Base-by-base conservation (phyloP, 2,888 invertebrate species). In the Nephrotoma appendiculata region DNA sequence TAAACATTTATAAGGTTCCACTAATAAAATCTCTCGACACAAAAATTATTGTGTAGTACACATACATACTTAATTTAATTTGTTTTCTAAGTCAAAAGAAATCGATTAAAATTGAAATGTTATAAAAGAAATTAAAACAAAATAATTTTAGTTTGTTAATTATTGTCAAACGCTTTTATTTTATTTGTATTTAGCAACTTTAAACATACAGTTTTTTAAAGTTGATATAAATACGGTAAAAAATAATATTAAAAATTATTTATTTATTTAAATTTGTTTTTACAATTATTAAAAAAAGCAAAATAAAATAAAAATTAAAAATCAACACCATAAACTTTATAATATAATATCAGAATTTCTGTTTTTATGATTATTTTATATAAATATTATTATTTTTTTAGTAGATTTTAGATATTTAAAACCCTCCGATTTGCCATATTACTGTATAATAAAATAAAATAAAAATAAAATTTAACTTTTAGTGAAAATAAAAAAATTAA, bases 401-500 rank as follows among this genome's bases (percentile, higher is more conserved):
- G 57, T 86, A 57, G 86, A 41, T 42, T 15, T 86, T 86, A 86
- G 86, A 86, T n/a, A 45, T 52, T 31, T 48, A 86, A 57, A 86
- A 86, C 86, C 86, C 86, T 86, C 86, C 86, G 86, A 86, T 86
- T 52, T 86, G 86, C 86, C 86, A 86, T 86, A 86, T 48, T 86
- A 45, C 44, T 31, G 12, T 43, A 86, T 12, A 52, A 11, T 48
- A 52, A n/a, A 48, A 31, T 1, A 1, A 19, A 19, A 19, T 19
- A 19, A 19, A 12, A 31, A 48, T 9, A 19, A 48, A 86, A 86
- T 31, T 11, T n/a, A 41, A 52, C 12, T 6, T 31, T 44, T 48
- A 86, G 71, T 31, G 9, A 52, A 52, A 86, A 52, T 86, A 45
- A 86, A 41, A 41, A 19, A 85, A 42, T 85, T 19, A 31, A 48